Percentiles rank a stretch among this genome's conserved stretches.
phyloP scores from a whole-genome alignment of 1,140 invertebrate species.

The Panulirus ornatus region DNA sequence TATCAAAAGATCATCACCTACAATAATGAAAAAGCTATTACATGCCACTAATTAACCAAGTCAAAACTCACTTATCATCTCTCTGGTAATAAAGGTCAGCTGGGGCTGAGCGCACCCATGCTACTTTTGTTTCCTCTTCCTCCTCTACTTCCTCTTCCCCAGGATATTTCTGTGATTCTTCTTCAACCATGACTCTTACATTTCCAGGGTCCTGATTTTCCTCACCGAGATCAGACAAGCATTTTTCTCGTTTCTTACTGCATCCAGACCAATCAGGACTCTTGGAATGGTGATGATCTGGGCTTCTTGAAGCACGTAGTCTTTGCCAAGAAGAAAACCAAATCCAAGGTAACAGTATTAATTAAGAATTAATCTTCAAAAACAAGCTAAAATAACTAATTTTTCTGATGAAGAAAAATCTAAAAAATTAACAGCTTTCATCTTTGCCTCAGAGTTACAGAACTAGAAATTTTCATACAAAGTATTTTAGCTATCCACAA shows the following conservation, averaged over 20 bases:
- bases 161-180: constrained; percentile 26
- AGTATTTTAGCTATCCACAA: not conserved
- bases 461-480: no score
- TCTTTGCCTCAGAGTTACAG: no score
- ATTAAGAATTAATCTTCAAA: not conserved
- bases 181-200: not conserved
- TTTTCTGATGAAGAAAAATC: no score
- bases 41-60: not conserved
- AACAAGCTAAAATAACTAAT: no score
- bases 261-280: not conserved
- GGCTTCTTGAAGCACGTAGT: not conserved
- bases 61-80: constrained; percentile 65
- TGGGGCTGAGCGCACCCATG: constrained; percentile 72
- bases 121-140: constrained; percentile 40
- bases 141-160: constrained; percentile 26
- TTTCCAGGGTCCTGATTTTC: not conserved
- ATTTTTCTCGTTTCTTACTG: not conserved
- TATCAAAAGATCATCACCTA: no score
- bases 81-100: constrained; percentile 72
- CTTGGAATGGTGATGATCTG: not conserved
- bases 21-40: no score
- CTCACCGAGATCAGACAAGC: not conserved
- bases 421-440: no score
- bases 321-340: not conserved
- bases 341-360: not conserved